Evolutionary conservation across 2,888 invertebrate genomes (phyloP).

Genomic region (Drosophila quinaria): DNA sequence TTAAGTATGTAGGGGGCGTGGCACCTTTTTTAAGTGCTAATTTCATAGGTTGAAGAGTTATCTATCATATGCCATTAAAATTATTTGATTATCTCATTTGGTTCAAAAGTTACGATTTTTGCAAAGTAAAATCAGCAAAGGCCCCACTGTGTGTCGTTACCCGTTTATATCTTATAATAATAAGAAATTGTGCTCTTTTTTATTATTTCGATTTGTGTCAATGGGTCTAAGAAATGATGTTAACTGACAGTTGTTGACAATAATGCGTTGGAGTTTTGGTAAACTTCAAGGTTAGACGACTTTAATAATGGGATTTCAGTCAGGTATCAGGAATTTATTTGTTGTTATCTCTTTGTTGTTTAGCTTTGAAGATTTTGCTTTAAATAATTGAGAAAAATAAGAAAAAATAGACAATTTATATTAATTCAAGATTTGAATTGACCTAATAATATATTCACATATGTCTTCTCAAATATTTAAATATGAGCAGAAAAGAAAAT

Average conservation of each 20-base stretch:
- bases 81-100: too few species aligned
- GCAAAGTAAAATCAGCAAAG: too few species aligned
- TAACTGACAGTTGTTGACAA: constrained; percentile 43
- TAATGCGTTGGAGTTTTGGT: constrained; percentile 20
- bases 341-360: background rate
- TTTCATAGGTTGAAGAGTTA: too few species aligned
- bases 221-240: constrained; percentile 27
- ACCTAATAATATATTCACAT: background rate
- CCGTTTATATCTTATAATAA: constrained; percentile 20
- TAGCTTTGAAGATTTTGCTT: background rate
- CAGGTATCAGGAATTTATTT: background rate
- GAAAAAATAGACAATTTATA: background rate
- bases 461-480: background rate
- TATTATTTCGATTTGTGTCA: constrained; percentile 34
- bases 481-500: too few species aligned
- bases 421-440: background rate
- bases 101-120: too few species aligned
- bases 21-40: too few species aligned
- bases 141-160: too few species aligned
- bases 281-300: constrained; percentile 53
- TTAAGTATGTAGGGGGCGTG: too few species aligned
- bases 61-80: too few species aligned
- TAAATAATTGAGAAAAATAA: background rate
- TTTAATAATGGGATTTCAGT: constrained; percentile 16
- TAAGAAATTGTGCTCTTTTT: constrained; percentile 15